A percentile compares a stretch with the other conserved stretches of the same genome.
Evolutionary conservation across 2,797 vertebrate species (phyloP).

Genomic region (Hippocampus kuda): DNA sequence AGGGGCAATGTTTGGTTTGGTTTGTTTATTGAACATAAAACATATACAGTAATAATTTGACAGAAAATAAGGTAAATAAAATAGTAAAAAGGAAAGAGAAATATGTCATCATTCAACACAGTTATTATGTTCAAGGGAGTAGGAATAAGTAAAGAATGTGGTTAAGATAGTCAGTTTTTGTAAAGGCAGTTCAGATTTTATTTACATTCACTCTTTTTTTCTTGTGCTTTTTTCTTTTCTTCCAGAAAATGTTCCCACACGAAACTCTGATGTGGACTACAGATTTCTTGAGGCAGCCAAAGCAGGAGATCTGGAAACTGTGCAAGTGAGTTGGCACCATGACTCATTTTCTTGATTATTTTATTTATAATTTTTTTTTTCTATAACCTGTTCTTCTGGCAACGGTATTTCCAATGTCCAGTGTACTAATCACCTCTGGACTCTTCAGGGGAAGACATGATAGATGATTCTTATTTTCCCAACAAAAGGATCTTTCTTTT

Average conservation of each 20-base stretch:
- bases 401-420: not conserved
- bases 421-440: not conserved
- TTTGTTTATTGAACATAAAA: too few species aligned
- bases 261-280: conserved; percentile 95
- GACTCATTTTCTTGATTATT: too few species aligned
- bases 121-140: too few species aligned
- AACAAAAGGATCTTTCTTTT: not conserved
- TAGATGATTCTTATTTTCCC: not conserved
- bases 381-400: not conserved
- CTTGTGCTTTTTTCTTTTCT: not conserved
- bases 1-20: too few species aligned
- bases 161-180: too few species aligned
- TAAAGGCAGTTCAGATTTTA: not conserved
- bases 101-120: too few species aligned
- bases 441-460: not conserved
- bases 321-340: conserved; percentile 71
- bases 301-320: conserved; percentile 93
- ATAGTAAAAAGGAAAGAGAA: too few species aligned
- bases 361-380: not conserved
- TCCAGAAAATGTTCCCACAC: conserved; percentile 85
- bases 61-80: too few species aligned
- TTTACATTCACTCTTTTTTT: not conserved
- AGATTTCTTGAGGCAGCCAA: conserved; percentile 92
- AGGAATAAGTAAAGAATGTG: too few species aligned
- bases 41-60: too few species aligned